Conservation (phyloP, 2,888 invertebrate species). For the Plagiodera versicolora region DNA sequence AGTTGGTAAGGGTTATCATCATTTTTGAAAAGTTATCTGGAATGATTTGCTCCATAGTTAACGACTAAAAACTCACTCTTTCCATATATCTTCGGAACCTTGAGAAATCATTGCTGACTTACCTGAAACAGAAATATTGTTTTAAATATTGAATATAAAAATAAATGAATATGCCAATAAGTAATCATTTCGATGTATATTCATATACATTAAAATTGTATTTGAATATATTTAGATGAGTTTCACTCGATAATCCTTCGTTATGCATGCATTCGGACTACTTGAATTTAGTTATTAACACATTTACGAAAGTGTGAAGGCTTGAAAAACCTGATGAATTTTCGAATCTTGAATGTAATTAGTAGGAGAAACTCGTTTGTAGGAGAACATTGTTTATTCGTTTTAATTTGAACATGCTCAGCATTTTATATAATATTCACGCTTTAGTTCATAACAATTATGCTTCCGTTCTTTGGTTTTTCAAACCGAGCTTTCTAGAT, state of each 20-base stretch:
- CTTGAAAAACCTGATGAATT: slow-evolving; percentile 35
- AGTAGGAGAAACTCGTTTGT: slow-evolving; percentile 42
- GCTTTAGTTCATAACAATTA: slow-evolving; percentile 29
- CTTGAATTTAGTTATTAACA: slow-evolving; percentile 29
- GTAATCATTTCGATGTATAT: too few species aligned
- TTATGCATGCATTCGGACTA: neutral
- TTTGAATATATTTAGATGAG: neutral
- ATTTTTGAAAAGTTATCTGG: too few species aligned
- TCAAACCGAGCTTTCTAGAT: slow-evolving; percentile 32
- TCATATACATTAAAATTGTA: too few species aligned
- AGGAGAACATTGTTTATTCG: slow-evolving; percentile 28
- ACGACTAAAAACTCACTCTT: too few species aligned
- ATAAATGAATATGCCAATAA: too few species aligned
- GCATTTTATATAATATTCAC: slow-evolving; percentile 43
- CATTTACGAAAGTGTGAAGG: slow-evolving; percentile 44
- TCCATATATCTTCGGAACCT: too few species aligned
- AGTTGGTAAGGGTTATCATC: too few species aligned
- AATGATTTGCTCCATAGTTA: too few species aligned
- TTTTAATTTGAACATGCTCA: slow-evolving; percentile 34
- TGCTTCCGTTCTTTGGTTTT: slow-evolving; percentile 32
- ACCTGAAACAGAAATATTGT: too few species aligned
- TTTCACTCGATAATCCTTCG: neutral
- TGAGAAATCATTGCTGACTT: too few species aligned
- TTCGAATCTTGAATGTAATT: slow-evolving; percentile 35
- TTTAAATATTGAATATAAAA: too few species aligned